A percentile compares a stretch with the other conserved stretches of the same genome.
phyloP scores from a whole-genome alignment of 2,113 vertebrate genomes.

The Colossoma macropomum region DNA sequence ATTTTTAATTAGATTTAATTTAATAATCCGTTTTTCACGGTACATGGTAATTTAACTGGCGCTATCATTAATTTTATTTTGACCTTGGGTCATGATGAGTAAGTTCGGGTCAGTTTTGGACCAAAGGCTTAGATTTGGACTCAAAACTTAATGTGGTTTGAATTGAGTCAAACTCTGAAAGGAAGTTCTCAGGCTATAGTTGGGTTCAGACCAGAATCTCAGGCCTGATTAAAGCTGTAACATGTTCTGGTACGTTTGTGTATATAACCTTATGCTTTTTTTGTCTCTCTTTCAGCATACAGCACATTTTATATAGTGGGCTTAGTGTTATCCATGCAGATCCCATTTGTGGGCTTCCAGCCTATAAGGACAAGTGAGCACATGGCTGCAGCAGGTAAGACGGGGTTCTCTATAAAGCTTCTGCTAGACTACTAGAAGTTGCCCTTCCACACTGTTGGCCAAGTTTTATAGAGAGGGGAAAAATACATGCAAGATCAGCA shows the following conservation, averaged over 20 bases:
- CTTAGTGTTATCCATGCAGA: constrained; percentile 90
- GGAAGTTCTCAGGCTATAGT: too few relatives aligned
- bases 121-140: not conserved
- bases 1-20: too few relatives aligned
- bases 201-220: too few relatives aligned
- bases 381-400: constrained; percentile 89
- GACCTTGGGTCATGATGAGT: too few relatives aligned
- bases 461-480: not conserved
- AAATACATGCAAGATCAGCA: not conserved
- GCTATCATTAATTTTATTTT: too few relatives aligned
- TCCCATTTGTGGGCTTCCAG: constrained; percentile 91
- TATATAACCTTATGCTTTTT: constrained; percentile 7
- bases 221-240: too few relatives aligned
- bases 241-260: not conserved
- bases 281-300: constrained; percentile 75
- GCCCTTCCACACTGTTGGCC: not conserved
- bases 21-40: too few relatives aligned
- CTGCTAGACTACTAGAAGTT: not conserved
- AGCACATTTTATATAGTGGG: constrained; percentile 92
- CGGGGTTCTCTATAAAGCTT: not conserved
- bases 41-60: too few relatives aligned
- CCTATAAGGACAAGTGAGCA: constrained; percentile 91
- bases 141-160: too few relatives aligned
- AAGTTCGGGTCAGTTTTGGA: not conserved
- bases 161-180: too few relatives aligned